Percentiles rank a stretch among this genome's conserved stretches.
These are phyloP conservation scores for Ophioninae sp. DNA, from an alignment of 2,888 invertebrate genomes.

Conservation along the genomic window DNA sequence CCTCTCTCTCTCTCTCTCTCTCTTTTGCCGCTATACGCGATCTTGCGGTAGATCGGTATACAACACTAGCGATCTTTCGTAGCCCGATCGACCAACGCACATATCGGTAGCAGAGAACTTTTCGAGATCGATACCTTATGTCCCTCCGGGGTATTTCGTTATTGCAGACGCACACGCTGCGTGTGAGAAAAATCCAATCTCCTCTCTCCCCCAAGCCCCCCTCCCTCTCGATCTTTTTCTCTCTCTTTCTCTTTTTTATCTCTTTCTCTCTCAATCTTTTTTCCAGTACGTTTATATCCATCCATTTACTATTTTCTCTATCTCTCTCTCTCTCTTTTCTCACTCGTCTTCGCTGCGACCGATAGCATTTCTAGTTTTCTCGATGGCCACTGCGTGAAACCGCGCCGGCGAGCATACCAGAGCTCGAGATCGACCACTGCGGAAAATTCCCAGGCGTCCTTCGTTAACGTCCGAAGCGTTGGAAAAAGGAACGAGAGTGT, in stretches of 20 bases:
- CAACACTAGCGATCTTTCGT: constrained; percentile 13
- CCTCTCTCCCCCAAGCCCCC: constrained; percentile 11
- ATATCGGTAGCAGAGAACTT: constrained; percentile 28
- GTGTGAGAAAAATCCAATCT: constrained; percentile 62
- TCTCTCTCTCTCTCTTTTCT: constrained; percentile 27
- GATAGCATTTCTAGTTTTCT: constrained; percentile 68
- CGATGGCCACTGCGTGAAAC: constrained; percentile 63
- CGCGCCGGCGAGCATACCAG: constrained; percentile 46
- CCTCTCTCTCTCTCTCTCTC: constrained; percentile 32
- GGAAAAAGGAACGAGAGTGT: constrained; percentile 31
- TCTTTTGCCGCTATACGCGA: constrained; percentile 33
- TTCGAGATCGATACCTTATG: constrained; percentile 76
- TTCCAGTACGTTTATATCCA: no score
- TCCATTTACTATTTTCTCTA: background rate
- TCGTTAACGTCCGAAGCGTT: constrained; percentile 59
- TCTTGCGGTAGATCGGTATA: constrained; percentile 60
- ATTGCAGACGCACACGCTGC: constrained; percentile 66
- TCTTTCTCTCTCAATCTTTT: constrained; percentile 24
- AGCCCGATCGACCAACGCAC: constrained; percentile 26
- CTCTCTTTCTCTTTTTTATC: constrained; percentile 48
- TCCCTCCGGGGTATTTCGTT: constrained; percentile 75
- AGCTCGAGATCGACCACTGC: constrained; percentile 57
- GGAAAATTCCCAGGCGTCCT: constrained; percentile 73
- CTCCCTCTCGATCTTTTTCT: constrained; percentile 8
- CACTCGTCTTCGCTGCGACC: constrained; percentile 39